A percentile compares a stretch with the other conserved stretches of the same genome.
Conservation (phyloP, 2,113 vertebrate species). For the Nothocercus julius region DNA sequence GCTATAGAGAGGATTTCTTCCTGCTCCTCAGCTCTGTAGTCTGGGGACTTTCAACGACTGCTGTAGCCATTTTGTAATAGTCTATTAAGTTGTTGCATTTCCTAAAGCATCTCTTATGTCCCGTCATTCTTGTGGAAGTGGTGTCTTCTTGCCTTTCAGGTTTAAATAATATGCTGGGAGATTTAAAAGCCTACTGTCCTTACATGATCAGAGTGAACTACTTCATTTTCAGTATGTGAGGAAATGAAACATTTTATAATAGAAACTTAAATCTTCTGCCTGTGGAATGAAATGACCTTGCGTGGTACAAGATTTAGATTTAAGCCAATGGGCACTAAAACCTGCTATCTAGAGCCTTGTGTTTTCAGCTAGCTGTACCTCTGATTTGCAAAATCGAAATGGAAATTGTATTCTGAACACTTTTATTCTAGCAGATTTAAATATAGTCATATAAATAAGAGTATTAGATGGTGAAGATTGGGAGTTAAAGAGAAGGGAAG, state of each 20-base stretch:
- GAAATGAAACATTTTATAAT: slow-evolving; percentile 54
- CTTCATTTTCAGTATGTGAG: slow-evolving; percentile 46
- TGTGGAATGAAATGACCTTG: slow-evolving; percentile 56
- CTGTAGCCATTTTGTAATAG: background rate
- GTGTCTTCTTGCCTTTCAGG: background rate
- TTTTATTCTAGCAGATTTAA: slow-evolving; percentile 20
- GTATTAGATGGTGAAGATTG: background rate
- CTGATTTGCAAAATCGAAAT: slow-evolving; percentile 21
- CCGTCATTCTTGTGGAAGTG: background rate
- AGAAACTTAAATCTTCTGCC: slow-evolving; percentile 52
- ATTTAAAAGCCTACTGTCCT: slow-evolving; percentile 41
- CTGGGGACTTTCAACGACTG: background rate
- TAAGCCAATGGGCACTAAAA: slow-evolving; percentile 52
- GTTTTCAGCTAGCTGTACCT: slow-evolving; percentile 12
- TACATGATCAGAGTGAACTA: slow-evolving; percentile 26
- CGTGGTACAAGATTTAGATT: slow-evolving; percentile 38
- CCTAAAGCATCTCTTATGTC: slow-evolving; percentile 8
- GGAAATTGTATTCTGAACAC: background rate
- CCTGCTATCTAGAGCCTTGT: background rate
- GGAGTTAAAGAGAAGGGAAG: background rate
- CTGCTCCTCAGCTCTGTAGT: background rate
- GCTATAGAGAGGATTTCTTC: background rate
- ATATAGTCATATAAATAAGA: slow-evolving; percentile 15
- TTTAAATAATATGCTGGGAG: slow-evolving; percentile 55
- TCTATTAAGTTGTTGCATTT: slow-evolving; percentile 28